These are phyloP conservation scores for Aplidium turbinatum DNA, from an alignment of 23 tunicate species.

Conservation along the genomic window DNA sequence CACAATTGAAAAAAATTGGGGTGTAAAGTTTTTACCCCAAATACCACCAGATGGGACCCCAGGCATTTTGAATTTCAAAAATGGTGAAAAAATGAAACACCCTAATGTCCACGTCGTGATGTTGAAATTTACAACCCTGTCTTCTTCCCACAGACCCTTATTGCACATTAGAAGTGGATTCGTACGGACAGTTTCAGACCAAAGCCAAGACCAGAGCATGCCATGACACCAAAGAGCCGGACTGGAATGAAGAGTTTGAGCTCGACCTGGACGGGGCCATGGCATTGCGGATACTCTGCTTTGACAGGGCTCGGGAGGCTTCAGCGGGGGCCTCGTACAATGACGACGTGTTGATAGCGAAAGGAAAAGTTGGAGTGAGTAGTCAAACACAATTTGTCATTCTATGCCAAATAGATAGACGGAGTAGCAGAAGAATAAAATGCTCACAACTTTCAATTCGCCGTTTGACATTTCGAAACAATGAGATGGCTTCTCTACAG, in stretches of 20 bases:
- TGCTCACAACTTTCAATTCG: too few species aligned
- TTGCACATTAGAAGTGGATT: conserved; percentile 91
- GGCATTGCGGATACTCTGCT: conserved; percentile 75
- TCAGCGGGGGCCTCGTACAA: conserved; percentile 64
- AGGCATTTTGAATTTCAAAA: too few species aligned
- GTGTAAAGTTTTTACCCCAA: too few species aligned
- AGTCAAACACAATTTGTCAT: too few species aligned
- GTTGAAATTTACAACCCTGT: background rate
- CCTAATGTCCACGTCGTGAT: too few species aligned
- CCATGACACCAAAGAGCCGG: conserved; percentile 69
- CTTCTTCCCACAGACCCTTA: conserved; percentile 69
- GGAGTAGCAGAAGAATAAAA: too few species aligned
- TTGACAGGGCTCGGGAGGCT: conserved; percentile 79
- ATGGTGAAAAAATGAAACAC: too few species aligned
- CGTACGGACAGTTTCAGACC: conserved; percentile 94
- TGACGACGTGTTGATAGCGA: conserved; percentile 85
- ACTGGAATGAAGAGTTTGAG: conserved; percentile 95
- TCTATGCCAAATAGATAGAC: too few species aligned
- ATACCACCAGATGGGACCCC: too few species aligned
- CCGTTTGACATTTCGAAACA: too few species aligned
- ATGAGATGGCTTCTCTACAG: too few species aligned
- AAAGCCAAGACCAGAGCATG: conserved; percentile 93
- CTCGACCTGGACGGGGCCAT: conserved; percentile 94
- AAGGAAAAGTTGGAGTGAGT: conserved; percentile 88
- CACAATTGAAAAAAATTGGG: too few species aligned